Evolutionary conservation across 2,888 invertebrate genomes (phyloP).

Genomic region (Dynastes grantii): DNA sequence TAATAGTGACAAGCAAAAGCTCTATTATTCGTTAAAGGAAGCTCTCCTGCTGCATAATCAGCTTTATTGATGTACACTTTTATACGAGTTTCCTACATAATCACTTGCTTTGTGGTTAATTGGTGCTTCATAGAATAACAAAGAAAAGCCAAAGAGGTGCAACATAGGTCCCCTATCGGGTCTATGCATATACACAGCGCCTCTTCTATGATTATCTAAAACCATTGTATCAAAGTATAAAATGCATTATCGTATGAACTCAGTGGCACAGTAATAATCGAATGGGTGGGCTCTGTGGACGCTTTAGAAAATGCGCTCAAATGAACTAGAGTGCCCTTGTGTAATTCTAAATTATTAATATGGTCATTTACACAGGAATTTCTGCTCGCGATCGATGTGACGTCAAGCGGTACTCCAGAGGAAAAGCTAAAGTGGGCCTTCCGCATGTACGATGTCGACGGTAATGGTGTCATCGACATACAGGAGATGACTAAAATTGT

Average conservation of each 20-base stretch:
- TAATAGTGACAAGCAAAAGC: too few species aligned
- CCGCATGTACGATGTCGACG: slow-evolving; percentile 98
- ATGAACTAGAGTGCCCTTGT: slow-evolving; percentile 48
- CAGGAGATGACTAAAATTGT: slow-evolving; percentile 99
- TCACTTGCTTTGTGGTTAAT: slow-evolving; percentile 37
- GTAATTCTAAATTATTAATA: slow-evolving; percentile 56
- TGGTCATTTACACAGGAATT: slow-evolving; percentile 82
- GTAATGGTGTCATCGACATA: slow-evolving; percentile 97
- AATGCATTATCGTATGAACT: slow-evolving; percentile 32
- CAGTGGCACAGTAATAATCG: slow-evolving; percentile 46
- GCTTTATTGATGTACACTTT: neutral
- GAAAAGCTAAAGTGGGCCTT: slow-evolving; percentile 99
- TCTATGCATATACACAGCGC: slow-evolving; percentile 18
- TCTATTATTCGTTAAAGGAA: too few species aligned
- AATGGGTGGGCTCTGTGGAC: slow-evolving; percentile 39
- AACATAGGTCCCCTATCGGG: neutral
- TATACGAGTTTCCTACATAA: slow-evolving; percentile 14
- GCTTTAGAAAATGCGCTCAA: slow-evolving; percentile 52
- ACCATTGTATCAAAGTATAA: slow-evolving; percentile 41
- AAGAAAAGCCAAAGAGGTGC: slow-evolving; percentile 16
- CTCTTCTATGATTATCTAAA: slow-evolving; percentile 38
- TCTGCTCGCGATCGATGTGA: slow-evolving; percentile 97
- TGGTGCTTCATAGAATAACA: slow-evolving; percentile 34
- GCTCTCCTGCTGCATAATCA: too few species aligned
- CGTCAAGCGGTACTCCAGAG: slow-evolving; percentile 97